Conservation (phyloP, 2,888 invertebrate species). For the Junonia oenone region DNA sequence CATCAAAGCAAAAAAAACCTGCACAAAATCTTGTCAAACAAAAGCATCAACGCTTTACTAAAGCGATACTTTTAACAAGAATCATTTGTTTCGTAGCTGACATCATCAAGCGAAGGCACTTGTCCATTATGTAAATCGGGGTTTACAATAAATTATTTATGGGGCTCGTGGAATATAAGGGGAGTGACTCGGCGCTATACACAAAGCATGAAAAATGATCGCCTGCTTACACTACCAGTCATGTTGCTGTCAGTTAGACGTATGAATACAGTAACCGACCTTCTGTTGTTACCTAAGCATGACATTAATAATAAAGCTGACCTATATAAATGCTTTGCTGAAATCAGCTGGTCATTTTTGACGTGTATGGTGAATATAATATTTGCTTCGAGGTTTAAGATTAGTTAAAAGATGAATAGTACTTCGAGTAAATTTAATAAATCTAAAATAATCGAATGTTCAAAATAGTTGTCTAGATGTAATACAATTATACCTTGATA, state of each 20-base stretch:
- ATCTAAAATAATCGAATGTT: too few species aligned
- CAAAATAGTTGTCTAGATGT: too few species aligned
- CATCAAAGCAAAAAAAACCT: not conserved
- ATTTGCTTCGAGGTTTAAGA: too few species aligned
- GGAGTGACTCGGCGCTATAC: slow-evolving; percentile 22
- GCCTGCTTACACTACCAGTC: slow-evolving; percentile 31
- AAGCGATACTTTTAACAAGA: not conserved
- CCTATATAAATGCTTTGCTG: not conserved
- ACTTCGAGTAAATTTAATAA: too few species aligned
- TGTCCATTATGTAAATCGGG: slow-evolving; percentile 35
- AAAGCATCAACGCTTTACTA: not conserved
- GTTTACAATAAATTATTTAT: slow-evolving; percentile 36
- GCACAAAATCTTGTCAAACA: not conserved
- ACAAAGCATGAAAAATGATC: slow-evolving; percentile 62
- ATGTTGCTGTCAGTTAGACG: slow-evolving; percentile 27
- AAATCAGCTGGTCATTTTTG: not conserved
- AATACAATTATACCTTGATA: too few species aligned
- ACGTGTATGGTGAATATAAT: too few species aligned
- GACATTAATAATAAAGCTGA: slow-evolving; percentile 4
- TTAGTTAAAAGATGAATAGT: too few species aligned
- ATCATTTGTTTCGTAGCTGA: not conserved
- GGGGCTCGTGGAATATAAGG: slow-evolving; percentile 17
- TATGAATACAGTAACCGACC: slow-evolving; percentile 24
- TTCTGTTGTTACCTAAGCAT: slow-evolving; percentile 8
- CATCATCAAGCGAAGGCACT: slow-evolving; percentile 30